phyloP scores from a whole-genome alignment of 2,797 vertebrate genomes.

The Tapera naevia region DNA sequence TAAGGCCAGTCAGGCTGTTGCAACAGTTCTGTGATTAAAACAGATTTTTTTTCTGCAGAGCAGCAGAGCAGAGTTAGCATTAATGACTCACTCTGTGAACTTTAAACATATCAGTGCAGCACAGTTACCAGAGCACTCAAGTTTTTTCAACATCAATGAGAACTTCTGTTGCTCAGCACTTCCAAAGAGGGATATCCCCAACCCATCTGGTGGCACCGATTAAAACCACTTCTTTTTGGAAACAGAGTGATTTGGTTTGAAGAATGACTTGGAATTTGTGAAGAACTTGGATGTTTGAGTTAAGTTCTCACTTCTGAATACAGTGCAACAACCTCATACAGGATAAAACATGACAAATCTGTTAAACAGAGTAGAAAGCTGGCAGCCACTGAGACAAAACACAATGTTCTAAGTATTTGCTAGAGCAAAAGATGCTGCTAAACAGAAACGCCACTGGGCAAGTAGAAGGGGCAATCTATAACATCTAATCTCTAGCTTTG shows the following conservation, averaged over 20 bases:
- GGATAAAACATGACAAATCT: background rate
- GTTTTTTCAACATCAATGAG: background rate
- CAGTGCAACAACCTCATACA: background rate
- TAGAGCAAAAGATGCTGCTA: background rate
- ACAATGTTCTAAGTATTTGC: background rate
- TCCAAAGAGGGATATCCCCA: background rate
- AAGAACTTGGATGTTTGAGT: background rate
- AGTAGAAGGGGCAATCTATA: background rate
- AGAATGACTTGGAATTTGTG: background rate
- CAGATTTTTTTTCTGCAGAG: background rate
- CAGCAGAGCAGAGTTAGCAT: background rate
- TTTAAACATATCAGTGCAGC: background rate
- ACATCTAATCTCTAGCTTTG: background rate
- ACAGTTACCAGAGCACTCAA: background rate
- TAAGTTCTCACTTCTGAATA: background rate
- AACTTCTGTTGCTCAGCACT: background rate
- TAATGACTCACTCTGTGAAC: background rate
- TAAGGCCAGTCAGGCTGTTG: background rate
- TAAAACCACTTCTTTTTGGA: background rate
- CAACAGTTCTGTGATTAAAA: background rate
- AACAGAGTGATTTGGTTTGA: background rate
- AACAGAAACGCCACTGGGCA: background rate
- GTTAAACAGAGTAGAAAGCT: background rate
- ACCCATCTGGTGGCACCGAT: background rate
- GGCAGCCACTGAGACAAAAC: background rate